Evolutionary conservation across 2,888 invertebrate genomes (phyloP).

Genomic region (Allolobophora icterica): DNA sequence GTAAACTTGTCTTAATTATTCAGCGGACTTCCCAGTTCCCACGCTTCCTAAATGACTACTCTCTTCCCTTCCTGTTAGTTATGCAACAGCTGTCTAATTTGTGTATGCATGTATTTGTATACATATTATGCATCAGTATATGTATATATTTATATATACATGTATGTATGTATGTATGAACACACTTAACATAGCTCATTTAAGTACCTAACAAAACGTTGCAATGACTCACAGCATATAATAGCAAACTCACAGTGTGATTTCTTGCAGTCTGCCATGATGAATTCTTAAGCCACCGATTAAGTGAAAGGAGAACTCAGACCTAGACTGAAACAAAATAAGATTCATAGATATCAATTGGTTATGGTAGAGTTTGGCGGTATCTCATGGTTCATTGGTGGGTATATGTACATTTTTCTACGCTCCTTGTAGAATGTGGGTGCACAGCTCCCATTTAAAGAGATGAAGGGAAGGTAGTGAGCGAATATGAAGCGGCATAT

Average conservation of each 20-base stretch:
- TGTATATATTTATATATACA: constrained; percentile 28
- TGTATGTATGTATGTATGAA: constrained; percentile 4
- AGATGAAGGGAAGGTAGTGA: too few relatives aligned
- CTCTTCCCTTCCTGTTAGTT: neutral
- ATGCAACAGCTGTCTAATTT: too few relatives aligned
- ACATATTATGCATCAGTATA: neutral
- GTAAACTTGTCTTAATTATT: neutral
- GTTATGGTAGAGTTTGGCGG: too few relatives aligned
- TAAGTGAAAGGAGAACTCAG: neutral
- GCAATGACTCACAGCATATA: neutral
- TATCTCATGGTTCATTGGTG: too few relatives aligned
- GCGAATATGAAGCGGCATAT: too few relatives aligned
- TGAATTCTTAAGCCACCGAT: neutral
- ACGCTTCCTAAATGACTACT: neutral
- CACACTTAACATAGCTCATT: neutral
- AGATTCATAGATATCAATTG: neutral
- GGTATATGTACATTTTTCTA: too few relatives aligned
- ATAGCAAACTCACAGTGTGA: neutral
- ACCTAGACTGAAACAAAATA: too few relatives aligned
- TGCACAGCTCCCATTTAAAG: too few relatives aligned
- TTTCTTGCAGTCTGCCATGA: neutral
- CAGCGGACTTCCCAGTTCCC: neutral
- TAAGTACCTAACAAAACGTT: neutral
- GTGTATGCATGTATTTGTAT: neutral
- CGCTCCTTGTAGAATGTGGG: too few relatives aligned